Evolutionary conservation across 2,888 invertebrate genomes (phyloP).

Genomic region (Hemaris fuciformis): DNA sequence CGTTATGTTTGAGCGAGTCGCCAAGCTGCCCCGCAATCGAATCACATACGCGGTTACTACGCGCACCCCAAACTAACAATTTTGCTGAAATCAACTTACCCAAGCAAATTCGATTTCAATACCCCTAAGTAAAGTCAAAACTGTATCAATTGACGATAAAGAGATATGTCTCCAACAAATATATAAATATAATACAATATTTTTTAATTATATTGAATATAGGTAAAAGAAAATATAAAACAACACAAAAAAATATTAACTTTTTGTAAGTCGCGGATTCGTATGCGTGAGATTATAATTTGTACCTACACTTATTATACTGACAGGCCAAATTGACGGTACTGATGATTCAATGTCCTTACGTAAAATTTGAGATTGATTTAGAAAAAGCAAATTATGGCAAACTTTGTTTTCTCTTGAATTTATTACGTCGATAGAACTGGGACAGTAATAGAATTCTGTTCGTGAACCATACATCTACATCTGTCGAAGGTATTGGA

Average conservation of each 20-base stretch:
- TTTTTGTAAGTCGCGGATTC: too few species aligned
- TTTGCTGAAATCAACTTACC: slow-evolving; percentile 67
- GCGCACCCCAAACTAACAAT: slow-evolving; percentile 48
- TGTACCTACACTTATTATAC: too few species aligned
- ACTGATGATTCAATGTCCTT: not conserved
- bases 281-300: too few species aligned
- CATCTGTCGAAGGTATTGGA: slow-evolving; percentile 18
- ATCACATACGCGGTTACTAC: slow-evolving; percentile 72
- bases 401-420: too few species aligned
- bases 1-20: slow-evolving; percentile 46
- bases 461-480: not conserved
- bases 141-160: slow-evolving; percentile 26
- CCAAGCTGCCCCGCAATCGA: slow-evolving; percentile 64
- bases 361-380: not conserved
- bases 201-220: too few species aligned
- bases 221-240: too few species aligned
- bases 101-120: slow-evolving; percentile 67
- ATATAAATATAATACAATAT: too few species aligned
- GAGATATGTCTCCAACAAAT: too few species aligned
- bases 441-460: not conserved
- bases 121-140: slow-evolving; percentile 63
- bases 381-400: slow-evolving; percentile 11
- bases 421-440: too few species aligned
- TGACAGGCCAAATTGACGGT: not conserved
- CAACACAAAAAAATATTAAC: too few species aligned